These are phyloP conservation scores for Drosophila nikananu DNA, from an alignment of 1,140 invertebrate genomes.

Conservation along the genomic window DNA sequence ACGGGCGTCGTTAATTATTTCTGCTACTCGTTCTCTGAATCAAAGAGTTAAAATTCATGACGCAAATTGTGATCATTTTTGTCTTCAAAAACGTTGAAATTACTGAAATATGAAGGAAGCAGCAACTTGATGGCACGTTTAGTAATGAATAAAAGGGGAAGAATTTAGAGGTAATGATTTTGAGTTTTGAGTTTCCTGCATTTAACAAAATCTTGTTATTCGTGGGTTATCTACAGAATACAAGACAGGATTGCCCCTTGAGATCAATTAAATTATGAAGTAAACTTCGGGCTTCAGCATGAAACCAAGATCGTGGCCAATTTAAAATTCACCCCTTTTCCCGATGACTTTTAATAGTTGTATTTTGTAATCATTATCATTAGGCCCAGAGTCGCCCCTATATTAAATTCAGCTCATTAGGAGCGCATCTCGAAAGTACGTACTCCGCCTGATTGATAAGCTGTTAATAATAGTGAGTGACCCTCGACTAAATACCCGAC, in stretches of 20 bases:
- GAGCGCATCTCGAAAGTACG: constrained; percentile 9
- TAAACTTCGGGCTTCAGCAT: background rate
- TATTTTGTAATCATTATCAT: constrained; percentile 26
- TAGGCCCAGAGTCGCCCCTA: background rate
- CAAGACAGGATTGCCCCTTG: background rate
- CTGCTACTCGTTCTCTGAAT: background rate
- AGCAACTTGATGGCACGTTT: background rate
- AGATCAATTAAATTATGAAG: background rate
- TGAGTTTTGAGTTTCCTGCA: background rate
- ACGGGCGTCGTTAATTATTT: constrained; percentile 2
- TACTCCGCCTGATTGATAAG: constrained; percentile 60
- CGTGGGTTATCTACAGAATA: background rate
- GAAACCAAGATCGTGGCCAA: background rate
- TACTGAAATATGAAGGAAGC: background rate
- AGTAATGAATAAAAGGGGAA: background rate
- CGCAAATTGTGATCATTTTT: background rate
- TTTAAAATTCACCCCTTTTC: background rate
- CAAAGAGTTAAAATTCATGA: constrained; percentile 4
- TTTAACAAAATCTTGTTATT: background rate
- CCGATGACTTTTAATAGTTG: constrained; percentile 4
- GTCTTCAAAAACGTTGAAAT: background rate
- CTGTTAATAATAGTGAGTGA: constrained; percentile 54
- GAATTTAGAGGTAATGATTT: background rate
- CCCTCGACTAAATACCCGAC: constrained; percentile 32
- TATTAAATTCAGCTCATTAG: constrained; percentile 25